Base-by-base conservation (phyloP, 2,888 invertebrate species). In the Lingula anatina region DNA sequence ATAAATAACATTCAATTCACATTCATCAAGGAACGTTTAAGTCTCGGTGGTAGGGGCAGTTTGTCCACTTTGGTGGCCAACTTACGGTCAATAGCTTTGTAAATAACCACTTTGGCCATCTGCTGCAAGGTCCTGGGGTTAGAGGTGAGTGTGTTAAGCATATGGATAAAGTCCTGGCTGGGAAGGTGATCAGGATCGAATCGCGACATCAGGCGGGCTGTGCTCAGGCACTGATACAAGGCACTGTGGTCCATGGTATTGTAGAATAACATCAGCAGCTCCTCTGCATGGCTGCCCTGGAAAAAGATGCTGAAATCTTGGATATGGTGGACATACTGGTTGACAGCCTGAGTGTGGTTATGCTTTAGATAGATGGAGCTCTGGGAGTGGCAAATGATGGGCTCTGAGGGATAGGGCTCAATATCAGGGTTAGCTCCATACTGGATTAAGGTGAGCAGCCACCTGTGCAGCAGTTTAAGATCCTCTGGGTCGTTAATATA, bases 391-490 rank as follows among this genome's bases (percentile, higher is more conserved):
- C 79, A 79, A 51, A 81, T 80, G 64, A 78, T 78, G 15, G 79
- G 76, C 51, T 80, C 80, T 2, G 78, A 71, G 37, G 75, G 75
- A 54, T 77, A 74, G 35, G 86, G 79, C 60, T 82, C 82, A 49
- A 85, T 78, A 66, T 86, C 85, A 18, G 87, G 86, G 79, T 87
- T 83, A 38, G 86, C 87, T 46, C 87, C 87, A 68, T 86, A 86
- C 71, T 86, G 86, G 42, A 88, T 81, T 20, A 88, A 79, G 1
- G 85, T 86, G 54, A 85, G 75, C 3, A 86, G 84, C 62, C 88
- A 80, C 65, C 84, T 84, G 68, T 86, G 84, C 47, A 88, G 83
- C 70, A 85, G 84, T 57, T 82, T 80, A 65, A 88, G 83, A 68
- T 88, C 87, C 45, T 80, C 79, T 49, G 84, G 83, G 50, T 82